These are phyloP conservation scores for Balaeniceps rex DNA, from an alignment of 2,113 vertebrate genomes.

Conservation along the genomic window DNA sequence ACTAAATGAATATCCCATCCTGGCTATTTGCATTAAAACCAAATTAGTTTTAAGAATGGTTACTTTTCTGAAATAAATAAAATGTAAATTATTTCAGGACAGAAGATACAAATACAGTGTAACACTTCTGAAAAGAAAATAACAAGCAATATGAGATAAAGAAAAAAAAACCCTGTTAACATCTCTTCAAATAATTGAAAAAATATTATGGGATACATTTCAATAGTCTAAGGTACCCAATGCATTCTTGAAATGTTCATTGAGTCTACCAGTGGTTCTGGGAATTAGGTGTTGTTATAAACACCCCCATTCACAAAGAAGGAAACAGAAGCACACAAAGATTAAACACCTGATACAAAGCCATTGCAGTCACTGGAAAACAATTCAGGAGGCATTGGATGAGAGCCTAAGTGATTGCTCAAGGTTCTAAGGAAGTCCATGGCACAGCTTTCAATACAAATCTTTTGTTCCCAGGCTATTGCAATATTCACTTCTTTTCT, in stretches of 20 bases:
- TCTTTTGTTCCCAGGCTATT: not conserved
- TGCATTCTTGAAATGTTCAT: not conserved
- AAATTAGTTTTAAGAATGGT: not conserved
- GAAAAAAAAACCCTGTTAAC: not conserved
- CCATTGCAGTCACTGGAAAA: not conserved
- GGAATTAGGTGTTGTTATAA: not conserved
- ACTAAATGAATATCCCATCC: not conserved
- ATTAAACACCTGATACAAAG: not conserved
- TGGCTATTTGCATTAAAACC: not conserved
- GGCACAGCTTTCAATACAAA: not conserved
- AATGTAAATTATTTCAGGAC: not conserved
- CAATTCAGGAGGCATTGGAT: not conserved
- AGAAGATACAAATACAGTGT: not conserved
- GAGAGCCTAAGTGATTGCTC: not conserved
- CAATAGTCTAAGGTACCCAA: not conserved
- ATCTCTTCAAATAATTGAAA: not conserved
- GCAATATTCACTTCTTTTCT: not conserved
- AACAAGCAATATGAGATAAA: not conserved
- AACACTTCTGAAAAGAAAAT: not conserved
- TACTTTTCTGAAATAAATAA: not conserved
- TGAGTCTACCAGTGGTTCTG: not conserved
- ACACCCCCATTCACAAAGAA: not conserved
- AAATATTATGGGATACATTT: not conserved
- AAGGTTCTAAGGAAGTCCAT: not conserved
- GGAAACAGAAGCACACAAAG: not conserved